Evolutionary conservation across 2,797 vertebrate species (phyloP).

Genomic region (Masticophis lateralis): DNA sequence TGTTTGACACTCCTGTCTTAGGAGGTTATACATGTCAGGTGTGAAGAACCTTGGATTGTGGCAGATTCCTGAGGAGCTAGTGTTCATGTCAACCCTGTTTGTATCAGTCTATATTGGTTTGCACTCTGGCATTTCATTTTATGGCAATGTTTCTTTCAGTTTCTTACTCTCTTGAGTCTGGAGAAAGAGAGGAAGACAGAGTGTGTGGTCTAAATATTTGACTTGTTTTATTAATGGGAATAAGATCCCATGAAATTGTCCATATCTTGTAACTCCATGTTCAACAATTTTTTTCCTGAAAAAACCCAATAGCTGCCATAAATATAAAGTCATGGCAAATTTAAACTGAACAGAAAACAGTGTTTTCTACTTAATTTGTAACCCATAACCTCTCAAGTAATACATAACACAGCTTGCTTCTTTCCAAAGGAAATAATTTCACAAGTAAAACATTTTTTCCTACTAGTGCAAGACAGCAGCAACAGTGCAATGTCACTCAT

Average conservation of each 20-base stretch:
- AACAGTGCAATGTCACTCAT: not conserved
- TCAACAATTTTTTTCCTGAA: not conserved
- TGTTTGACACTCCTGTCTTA: not conserved
- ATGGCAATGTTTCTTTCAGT: not conserved
- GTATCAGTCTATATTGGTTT: not conserved
- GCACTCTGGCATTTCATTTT: not conserved
- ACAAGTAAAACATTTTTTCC: not conserved
- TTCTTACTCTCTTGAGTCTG: not conserved
- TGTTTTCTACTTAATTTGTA: slow-evolving; percentile 17
- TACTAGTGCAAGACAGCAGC: not conserved
- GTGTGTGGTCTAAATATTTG: not conserved
- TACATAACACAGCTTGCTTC: not conserved
- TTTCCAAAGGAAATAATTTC: slow-evolving; percentile 11
- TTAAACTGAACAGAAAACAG: not conserved
- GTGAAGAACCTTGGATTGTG: not conserved
- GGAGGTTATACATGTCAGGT: not conserved
- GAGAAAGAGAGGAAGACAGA: not conserved
- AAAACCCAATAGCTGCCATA: slow-evolving; percentile 13
- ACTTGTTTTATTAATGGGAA: slow-evolving; percentile 12
- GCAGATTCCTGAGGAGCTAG: not conserved
- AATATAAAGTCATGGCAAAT: not conserved
- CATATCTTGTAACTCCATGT: not conserved
- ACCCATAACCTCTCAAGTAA: slow-evolving; percentile 4
- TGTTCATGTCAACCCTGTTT: not conserved
- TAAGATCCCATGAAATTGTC: not conserved